These are phyloP conservation scores for Oplegnathus fasciatus DNA, from an alignment of 2,113 vertebrate species.

Conservation along the genomic window DNA sequence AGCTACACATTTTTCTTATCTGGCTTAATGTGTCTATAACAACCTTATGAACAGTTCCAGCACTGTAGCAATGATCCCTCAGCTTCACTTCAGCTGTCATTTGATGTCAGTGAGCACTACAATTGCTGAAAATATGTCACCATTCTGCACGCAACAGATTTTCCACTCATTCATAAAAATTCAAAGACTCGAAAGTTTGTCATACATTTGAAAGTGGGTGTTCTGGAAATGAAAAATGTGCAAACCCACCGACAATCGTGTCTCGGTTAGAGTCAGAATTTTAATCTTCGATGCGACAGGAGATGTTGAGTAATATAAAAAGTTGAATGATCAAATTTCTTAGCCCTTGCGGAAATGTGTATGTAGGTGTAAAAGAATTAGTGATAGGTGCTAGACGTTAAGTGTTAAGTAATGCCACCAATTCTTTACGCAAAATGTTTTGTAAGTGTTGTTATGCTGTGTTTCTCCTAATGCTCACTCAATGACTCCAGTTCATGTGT, in stretches of 20 bases:
- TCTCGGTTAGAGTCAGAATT: not conserved
- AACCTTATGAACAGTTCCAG: not conserved
- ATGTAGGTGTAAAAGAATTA: not conserved
- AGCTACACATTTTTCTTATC: not conserved
- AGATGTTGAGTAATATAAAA: slow-evolving; percentile 22
- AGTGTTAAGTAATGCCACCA: not conserved
- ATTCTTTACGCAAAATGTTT: not conserved
- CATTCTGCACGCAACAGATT: slow-evolving; percentile 12
- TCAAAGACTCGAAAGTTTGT: not conserved
- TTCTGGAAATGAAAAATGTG: slow-evolving; percentile 5
- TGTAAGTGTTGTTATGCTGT: not conserved
- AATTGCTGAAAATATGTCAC: slow-evolving; percentile 19
- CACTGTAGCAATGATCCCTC: not conserved
- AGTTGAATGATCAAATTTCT: slow-evolving; percentile 24
- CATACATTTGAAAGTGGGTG: not conserved
- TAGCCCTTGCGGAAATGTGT: slow-evolving; percentile 59
- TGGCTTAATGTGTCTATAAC: not conserved
- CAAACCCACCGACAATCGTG: not conserved
- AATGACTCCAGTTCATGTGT: slow-evolving; percentile 1
- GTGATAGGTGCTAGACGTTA: not conserved
- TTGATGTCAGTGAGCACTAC: not conserved
- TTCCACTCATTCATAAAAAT: slow-evolving; percentile 10
- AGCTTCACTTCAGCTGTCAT: not conserved
- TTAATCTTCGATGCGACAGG: not conserved
- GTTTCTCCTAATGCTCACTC: not conserved